These are phyloP conservation scores for Taenioides sp. DNA, from an alignment of 2,797 vertebrate species.

Conservation along the genomic window DNA sequence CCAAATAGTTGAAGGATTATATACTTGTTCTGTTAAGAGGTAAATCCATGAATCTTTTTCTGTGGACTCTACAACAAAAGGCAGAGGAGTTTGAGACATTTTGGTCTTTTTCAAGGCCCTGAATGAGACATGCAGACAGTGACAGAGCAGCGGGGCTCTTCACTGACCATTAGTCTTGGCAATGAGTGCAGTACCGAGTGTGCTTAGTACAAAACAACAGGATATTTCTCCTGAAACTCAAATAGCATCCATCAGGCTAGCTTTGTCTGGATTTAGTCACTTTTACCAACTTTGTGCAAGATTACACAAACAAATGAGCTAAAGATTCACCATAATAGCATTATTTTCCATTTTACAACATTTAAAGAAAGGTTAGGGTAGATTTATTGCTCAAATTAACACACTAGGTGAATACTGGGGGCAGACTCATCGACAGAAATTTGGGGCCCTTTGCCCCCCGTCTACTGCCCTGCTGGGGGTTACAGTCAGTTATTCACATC, in stretches of 20 bases:
- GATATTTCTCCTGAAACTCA: conserved; percentile 52
- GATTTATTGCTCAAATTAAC: too few relatives aligned
- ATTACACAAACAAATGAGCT: background rate
- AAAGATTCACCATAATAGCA: background rate
- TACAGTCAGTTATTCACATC: background rate
- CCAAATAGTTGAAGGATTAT: too few relatives aligned
- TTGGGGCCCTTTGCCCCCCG: too few relatives aligned
- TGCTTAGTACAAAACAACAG: conserved; percentile 68
- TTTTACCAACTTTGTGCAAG: background rate
- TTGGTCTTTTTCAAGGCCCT: background rate
- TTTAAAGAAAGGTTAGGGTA: too few relatives aligned
- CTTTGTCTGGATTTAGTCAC: background rate
- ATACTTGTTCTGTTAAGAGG: too few relatives aligned
- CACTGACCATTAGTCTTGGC: conserved; percentile 65
- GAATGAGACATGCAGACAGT: conserved; percentile 22
- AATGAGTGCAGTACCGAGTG: conserved; percentile 58
- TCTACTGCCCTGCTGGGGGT: too few relatives aligned
- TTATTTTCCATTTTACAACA: too few relatives aligned
- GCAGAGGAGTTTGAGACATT: background rate
- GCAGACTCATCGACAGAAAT: too few relatives aligned
- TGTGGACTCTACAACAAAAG: conserved; percentile 14
- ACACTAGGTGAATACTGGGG: too few relatives aligned
- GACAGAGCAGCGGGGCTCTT: conserved; percentile 44
- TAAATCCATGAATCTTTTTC: background rate
- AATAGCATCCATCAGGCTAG: conserved; percentile 60